These are phyloP conservation scores for Acanthiza pusilla DNA, from an alignment of 2,797 vertebrate species.

Conservation along the genomic window DNA sequence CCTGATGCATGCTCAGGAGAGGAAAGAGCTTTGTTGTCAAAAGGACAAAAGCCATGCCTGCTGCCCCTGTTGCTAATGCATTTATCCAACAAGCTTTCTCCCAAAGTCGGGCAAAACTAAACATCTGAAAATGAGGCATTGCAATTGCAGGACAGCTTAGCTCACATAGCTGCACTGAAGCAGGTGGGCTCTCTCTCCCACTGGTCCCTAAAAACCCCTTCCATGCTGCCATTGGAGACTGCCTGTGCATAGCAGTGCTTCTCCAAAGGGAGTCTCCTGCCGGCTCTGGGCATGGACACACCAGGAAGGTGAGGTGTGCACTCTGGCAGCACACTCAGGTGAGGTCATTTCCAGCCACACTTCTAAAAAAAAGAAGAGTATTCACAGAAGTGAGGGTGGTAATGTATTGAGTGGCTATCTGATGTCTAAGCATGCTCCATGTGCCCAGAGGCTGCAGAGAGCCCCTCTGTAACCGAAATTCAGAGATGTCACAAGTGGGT, in stretches of 20 bases:
- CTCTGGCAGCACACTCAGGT: not conserved
- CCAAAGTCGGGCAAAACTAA: not conserved
- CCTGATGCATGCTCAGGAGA: not conserved
- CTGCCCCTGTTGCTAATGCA: not conserved
- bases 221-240: fast-evolving
- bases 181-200: not conserved
- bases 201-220: not conserved
- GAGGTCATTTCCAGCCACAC: not conserved
- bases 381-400: not conserved
- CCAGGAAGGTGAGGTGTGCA: not conserved
- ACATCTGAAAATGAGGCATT: not conserved
- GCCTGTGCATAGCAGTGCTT: not conserved
- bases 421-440: fast-evolving
- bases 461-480: not conserved
- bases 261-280: not conserved
- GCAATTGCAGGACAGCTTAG: not conserved
- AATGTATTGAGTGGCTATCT: not conserved
- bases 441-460: not conserved
- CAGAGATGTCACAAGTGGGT: conserved; percentile 33
- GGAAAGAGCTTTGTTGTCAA: not conserved
- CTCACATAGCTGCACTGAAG: not conserved
- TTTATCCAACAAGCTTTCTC: not conserved
- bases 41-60: not conserved
- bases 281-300: fast-evolving
- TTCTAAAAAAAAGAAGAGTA: not conserved